Evolutionary conservation across 1,140 invertebrate species (phyloP).

Genomic region (Polyergus mexicanus): DNA sequence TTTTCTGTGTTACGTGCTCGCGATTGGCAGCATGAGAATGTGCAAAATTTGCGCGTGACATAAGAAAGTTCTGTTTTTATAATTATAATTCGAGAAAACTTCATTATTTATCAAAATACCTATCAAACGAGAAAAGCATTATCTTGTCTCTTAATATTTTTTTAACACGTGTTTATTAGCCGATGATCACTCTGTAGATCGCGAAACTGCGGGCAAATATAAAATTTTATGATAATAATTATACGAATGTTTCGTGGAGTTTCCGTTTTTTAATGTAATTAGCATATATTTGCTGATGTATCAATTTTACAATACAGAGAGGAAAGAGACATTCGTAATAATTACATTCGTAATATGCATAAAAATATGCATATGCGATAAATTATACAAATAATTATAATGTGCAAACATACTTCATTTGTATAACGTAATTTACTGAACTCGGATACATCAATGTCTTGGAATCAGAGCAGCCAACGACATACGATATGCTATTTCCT

Average conservation of each 20-base stretch:
- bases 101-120: background rate
- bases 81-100: background rate
- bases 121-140: conserved; percentile 23
- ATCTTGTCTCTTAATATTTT: background rate
- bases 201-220: background rate
- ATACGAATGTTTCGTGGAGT: background rate
- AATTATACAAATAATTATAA: conserved; percentile 15
- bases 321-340: background rate
- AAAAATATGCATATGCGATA: background rate
- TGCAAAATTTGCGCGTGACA: conserved; percentile 14
- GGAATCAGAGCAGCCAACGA: conserved; percentile 37
- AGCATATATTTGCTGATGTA: background rate
- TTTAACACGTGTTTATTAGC: background rate
- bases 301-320: background rate
- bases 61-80: conserved; percentile 20
- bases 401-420: background rate
- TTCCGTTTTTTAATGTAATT: background rate
- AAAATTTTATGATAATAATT: conserved; percentile 23
- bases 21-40: background rate
- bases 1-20: conserved; percentile 1
- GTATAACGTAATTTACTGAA: conserved; percentile 23
- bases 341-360: background rate
- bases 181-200: background rate
- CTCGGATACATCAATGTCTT: conserved; percentile 32
- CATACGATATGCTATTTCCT: conserved; percentile 49